Evolutionary conservation across 2,888 invertebrate species (phyloP).

Genomic region (Tiphia femorata): DNA sequence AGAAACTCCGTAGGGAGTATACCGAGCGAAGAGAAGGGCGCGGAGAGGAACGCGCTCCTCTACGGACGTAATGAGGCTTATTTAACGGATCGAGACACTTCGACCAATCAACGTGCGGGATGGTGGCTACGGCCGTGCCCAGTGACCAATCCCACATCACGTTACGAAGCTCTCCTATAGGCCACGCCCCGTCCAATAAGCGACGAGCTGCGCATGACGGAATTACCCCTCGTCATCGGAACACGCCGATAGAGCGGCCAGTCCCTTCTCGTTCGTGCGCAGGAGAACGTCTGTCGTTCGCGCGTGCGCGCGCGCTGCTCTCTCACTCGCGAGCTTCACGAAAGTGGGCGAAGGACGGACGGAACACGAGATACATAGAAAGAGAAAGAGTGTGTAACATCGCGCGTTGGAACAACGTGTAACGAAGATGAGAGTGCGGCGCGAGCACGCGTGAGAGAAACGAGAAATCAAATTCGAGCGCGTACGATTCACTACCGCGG

Average conservation of each 20-base stretch:
- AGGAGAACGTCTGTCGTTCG: slow-evolving; percentile 52
- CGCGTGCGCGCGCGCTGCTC: slow-evolving; percentile 4
- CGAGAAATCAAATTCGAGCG: too few species aligned
- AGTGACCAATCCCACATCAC: slow-evolving; percentile 47
- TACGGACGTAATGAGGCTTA: slow-evolving; percentile 53
- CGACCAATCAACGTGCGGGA: slow-evolving; percentile 44
- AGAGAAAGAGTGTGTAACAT: too few species aligned
- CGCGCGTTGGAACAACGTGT: too few species aligned
- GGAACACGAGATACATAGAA: too few species aligned
- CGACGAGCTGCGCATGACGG: slow-evolving; percentile 4
- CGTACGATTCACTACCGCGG: too few species aligned
- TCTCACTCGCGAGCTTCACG: not conserved
- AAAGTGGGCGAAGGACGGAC: not conserved
- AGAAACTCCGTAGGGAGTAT: not conserved
- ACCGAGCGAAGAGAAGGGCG: not conserved
- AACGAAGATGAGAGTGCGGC: too few species aligned
- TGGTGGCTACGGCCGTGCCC: slow-evolving; percentile 55
- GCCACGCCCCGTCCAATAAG: slow-evolving; percentile 51
- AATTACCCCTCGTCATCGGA: too few species aligned
- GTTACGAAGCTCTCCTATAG: slow-evolving; percentile 25
- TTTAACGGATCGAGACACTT: slow-evolving; percentile 40
- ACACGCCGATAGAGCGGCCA: slow-evolving; percentile 47
- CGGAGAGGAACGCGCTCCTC: not conserved
- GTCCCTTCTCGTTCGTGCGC: slow-evolving; percentile 62
- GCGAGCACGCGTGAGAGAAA: too few species aligned